Evolutionary conservation across 2,888 invertebrate genomes (phyloP).

Genomic region (Muscina levida): DNA sequence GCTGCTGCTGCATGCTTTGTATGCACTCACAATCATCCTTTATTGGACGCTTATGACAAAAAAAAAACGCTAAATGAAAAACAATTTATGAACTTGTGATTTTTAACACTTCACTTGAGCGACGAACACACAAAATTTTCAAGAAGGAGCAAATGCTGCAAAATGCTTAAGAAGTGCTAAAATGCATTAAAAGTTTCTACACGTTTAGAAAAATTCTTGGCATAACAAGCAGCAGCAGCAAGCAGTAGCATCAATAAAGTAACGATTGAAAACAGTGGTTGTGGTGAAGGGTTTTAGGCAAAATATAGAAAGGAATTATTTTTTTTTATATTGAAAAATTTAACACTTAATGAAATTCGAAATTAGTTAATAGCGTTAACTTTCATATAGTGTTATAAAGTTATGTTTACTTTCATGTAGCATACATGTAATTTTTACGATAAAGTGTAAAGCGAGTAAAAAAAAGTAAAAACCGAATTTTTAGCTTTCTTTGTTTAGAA

Average conservation of each 20-base stretch:
- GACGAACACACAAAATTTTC: neutral
- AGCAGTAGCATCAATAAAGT: constrained; percentile 4
- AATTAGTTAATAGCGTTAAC: too few relatives aligned
- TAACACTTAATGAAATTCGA: too few relatives aligned
- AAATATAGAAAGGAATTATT: neutral
- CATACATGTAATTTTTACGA: neutral
- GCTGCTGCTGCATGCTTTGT: too few relatives aligned
- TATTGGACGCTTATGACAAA: constrained; percentile 4
- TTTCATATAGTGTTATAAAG: too few relatives aligned
- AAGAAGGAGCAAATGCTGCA: neutral
- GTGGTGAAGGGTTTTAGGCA: neutral
- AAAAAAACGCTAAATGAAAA: neutral
- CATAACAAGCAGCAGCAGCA: neutral
- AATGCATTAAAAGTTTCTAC: constrained; percentile 42
- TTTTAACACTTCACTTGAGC: constrained; percentile 55
- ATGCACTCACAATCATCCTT: neutral
- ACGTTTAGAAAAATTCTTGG: constrained; percentile 25
- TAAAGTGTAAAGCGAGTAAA: too few relatives aligned
- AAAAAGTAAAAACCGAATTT: too few relatives aligned
- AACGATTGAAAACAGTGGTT: constrained; percentile 34
- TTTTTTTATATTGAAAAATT: neutral
- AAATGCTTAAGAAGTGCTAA: constrained; percentile 50
- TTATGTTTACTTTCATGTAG: too few relatives aligned
- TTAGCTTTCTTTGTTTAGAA: too few relatives aligned
- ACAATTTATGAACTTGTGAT: constrained; percentile 55